Conservation (phyloP, 2,888 invertebrate species). For the Theretra japonica region DNA sequence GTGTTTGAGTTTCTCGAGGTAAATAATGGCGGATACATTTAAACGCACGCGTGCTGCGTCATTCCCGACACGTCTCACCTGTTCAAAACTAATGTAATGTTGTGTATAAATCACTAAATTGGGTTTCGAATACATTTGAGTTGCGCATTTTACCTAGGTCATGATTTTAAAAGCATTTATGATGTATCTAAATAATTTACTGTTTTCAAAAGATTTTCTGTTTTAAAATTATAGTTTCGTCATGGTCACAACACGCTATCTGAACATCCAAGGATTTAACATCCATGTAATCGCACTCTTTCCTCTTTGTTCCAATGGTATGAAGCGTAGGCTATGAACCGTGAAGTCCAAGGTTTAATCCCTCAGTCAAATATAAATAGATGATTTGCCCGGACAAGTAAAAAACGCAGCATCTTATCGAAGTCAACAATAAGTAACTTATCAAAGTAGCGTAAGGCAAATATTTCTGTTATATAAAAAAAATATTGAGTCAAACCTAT, state of each 20-base stretch:
- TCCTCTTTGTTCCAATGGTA: too few species aligned
- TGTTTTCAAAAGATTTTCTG: background rate
- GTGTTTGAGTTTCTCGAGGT: background rate
- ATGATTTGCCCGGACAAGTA: too few species aligned
- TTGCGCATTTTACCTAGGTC: constrained; percentile 7
- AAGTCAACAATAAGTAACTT: too few species aligned
- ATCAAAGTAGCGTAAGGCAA: too few species aligned
- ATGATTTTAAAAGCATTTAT: background rate
- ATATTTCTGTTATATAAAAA: too few species aligned
- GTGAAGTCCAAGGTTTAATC: too few species aligned
- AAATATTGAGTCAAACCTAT: too few species aligned
- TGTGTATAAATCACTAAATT: constrained; percentile 9
- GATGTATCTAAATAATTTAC: background rate
- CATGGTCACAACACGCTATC: background rate
- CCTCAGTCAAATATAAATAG: too few species aligned
- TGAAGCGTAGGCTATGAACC: too few species aligned
- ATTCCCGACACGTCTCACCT: constrained; percentile 4
- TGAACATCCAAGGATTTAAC: too few species aligned
- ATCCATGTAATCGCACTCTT: too few species aligned
- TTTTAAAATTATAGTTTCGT: background rate
- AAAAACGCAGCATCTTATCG: too few species aligned
- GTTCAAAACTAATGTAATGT: constrained; percentile 8
- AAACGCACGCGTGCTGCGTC: background rate
- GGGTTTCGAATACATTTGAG: background rate
- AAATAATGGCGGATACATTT: background rate